phyloP scores from a whole-genome alignment of 2,797 vertebrate species.

The Dipus sagitta region DNA sequence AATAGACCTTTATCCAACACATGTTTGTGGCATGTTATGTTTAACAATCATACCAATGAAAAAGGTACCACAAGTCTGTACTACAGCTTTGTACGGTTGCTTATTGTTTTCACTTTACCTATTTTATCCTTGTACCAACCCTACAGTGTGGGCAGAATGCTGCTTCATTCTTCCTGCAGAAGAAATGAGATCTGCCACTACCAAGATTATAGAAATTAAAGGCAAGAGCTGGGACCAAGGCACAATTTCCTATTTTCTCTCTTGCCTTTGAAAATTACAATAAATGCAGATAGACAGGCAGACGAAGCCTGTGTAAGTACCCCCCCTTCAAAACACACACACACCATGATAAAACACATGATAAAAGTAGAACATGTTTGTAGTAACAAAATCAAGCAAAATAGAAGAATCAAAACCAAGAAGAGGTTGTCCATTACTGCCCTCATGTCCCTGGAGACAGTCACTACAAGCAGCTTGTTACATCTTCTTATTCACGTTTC shows the following conservation, averaged over 20 bases:
- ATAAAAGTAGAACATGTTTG: constrained; percentile 5
- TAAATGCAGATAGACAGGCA: not conserved
- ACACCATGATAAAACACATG: not conserved
- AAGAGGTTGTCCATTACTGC: not conserved
- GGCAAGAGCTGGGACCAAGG: not conserved
- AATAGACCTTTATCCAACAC: not conserved
- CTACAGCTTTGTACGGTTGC: not conserved
- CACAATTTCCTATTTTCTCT: not conserved
- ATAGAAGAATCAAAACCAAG: not conserved
- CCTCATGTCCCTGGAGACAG: not conserved
- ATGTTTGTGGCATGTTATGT: not conserved
- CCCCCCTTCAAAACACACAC: not conserved
- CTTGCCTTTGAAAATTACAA: constrained; percentile 22
- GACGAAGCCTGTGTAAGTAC: too few relatives aligned
- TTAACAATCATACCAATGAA: constrained; percentile 5
- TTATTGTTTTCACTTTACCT: not conserved
- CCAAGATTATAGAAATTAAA: constrained; percentile 8
- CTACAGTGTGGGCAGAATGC: not conserved
- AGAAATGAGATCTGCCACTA: constrained; percentile 17
- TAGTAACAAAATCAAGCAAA: constrained; percentile 30
- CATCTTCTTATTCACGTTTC: constrained; percentile 28
- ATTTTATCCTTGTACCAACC: not conserved
- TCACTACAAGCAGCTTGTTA: constrained; percentile 29
- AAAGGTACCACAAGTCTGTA: not conserved
- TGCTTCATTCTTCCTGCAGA: not conserved